Evolutionary conservation across 2,113 vertebrate species (phyloP).

Genomic region (Capra hircus): DNA sequence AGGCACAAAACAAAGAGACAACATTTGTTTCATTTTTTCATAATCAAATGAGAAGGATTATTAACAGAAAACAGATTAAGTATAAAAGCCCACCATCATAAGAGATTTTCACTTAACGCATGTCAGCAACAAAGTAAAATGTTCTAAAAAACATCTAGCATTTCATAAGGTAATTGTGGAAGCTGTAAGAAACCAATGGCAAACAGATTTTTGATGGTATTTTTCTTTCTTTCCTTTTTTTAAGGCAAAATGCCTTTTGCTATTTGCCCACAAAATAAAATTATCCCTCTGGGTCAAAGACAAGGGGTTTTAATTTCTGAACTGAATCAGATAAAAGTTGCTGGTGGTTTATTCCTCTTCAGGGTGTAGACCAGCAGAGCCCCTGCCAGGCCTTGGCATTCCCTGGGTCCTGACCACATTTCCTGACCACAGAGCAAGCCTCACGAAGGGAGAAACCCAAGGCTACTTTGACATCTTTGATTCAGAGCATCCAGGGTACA

Average conservation of each 20-base stretch:
- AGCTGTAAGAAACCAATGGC: background rate
- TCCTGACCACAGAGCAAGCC: conserved; percentile 2
- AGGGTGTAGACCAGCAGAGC: background rate
- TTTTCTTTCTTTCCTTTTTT: background rate
- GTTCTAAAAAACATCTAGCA: background rate
- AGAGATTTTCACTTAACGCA: background rate
- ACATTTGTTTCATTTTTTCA: background rate
- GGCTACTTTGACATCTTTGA: background rate
- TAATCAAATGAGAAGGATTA: conserved; percentile 10
- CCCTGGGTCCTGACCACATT: background rate
- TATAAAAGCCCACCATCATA: background rate
- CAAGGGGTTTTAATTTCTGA: background rate
- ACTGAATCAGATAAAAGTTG: background rate
- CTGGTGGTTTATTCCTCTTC: conserved; percentile 21
- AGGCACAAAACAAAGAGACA: background rate
- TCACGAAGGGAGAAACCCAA: background rate
- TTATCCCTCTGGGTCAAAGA: background rate
- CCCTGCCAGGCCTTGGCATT: background rate
- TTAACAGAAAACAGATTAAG: conserved; percentile 1
- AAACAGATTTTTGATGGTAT: background rate
- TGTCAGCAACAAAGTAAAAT: background rate
- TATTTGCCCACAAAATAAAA: conserved; percentile 9
- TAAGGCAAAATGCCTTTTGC: background rate
- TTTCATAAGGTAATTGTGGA: conserved; percentile 27
- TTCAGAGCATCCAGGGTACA: background rate